phyloP scores from a whole-genome alignment of 1,140 invertebrate species.

The Piezodorus guildinii region DNA sequence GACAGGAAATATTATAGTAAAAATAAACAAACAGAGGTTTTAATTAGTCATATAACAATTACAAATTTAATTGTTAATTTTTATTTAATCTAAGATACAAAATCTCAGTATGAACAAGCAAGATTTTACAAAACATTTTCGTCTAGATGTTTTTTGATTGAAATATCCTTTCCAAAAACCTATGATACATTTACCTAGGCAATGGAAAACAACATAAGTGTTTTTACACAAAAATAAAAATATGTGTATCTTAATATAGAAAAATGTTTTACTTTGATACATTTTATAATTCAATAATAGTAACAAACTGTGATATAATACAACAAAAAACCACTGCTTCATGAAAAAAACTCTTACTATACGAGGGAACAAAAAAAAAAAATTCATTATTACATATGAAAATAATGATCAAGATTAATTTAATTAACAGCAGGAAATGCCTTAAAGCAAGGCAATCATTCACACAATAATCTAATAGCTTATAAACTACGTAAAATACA shows the following conservation, averaged over 20 bases:
- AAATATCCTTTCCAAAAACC: constrained; percentile 65
- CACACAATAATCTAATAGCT: constrained; percentile 13
- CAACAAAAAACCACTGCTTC: constrained; percentile 8
- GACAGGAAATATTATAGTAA: constrained; percentile 26
- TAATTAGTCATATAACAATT: constrained; percentile 31
- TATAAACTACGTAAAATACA: constrained; percentile 13
- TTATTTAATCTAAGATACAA: constrained; percentile 24
- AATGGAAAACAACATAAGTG: constrained; percentile 32
- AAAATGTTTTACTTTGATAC: constrained; percentile 1
- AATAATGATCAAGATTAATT: constrained; percentile 3
- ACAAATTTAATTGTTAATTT: constrained; percentile 25
- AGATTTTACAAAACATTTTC: constrained; percentile 36
- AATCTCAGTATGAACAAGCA: constrained; percentile 25
- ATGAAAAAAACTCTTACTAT: constrained; percentile 2
- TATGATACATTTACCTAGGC: constrained; percentile 54
- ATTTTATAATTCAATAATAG: background rate
- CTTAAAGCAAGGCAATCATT: constrained; percentile 6
- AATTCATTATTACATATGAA: constrained; percentile 10
- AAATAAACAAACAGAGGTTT: constrained; percentile 29
- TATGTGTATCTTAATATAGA: constrained; percentile 1
- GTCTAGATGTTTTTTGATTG: constrained; percentile 58
- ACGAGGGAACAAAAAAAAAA: background rate
- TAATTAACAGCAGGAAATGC: background rate
- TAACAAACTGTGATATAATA: constrained; percentile 11
- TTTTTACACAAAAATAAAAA: constrained; percentile 8